phyloP scores from a whole-genome alignment of 2,797 vertebrate species.

The Bovichtus diacanthus region DNA sequence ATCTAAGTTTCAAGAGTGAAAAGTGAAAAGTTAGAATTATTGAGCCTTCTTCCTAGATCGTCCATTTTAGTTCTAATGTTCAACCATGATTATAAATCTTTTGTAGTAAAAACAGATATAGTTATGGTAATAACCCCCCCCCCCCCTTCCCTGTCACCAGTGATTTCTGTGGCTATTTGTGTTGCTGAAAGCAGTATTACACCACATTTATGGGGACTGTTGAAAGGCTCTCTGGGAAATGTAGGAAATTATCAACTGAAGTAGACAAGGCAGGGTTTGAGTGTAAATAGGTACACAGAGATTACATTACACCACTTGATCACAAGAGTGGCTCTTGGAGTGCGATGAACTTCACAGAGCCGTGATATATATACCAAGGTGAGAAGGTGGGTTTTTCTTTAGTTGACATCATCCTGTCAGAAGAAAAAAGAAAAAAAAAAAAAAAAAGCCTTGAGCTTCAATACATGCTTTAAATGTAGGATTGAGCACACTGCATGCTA shows the following conservation, averaged over 20 bases:
- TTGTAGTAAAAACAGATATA: neutral
- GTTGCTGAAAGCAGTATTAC: neutral
- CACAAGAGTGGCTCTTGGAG: conserved; percentile 22
- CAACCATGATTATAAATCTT: neutral
- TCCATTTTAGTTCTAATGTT: neutral
- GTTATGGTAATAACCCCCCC: too few species aligned
- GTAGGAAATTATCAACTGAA: neutral
- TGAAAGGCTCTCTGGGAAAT: conserved; percentile 15
- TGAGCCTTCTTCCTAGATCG: neutral
- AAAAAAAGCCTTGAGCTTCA: conserved; percentile 20
- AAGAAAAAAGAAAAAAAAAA: conserved; percentile 11
- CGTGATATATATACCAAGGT: neutral
- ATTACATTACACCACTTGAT: conserved; percentile 50
- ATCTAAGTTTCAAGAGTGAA: too few species aligned
- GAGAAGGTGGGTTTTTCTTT: conserved; percentile 16
- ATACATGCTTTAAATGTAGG: conserved; percentile 41
- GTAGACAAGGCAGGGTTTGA: neutral
- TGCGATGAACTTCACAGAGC: conserved; percentile 8
- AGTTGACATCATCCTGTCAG: conserved; percentile 34
- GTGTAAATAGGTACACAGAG: conserved; percentile 3
- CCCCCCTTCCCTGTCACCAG: neutral
- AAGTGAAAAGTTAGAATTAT: neutral
- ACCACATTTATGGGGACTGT: neutral
- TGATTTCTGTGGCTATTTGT: neutral
- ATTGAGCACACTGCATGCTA: conserved; percentile 17